Evolutionary conservation across 2,888 invertebrate species (phyloP).

Genomic region (Cyclophora punctaria): DNA sequence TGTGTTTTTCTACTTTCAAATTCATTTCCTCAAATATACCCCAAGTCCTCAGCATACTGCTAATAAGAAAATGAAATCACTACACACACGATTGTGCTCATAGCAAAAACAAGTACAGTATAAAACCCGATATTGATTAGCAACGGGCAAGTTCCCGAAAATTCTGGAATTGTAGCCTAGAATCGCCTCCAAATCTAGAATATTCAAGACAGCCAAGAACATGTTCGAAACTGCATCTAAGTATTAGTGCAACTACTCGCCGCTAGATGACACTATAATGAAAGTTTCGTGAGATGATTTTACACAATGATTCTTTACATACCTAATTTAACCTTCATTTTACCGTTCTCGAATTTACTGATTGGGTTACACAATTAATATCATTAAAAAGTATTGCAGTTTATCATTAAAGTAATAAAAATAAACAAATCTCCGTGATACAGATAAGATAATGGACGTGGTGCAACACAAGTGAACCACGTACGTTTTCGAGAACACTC

Average conservation of each 20-base stretch:
- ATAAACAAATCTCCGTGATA: too few species aligned
- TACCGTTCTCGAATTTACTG: too few species aligned
- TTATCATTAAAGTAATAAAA: too few species aligned
- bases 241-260: not conserved
- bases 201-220: not conserved
- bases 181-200: too few species aligned
- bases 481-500: constrained; percentile 35
- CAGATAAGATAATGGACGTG: constrained; percentile 6
- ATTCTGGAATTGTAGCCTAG: not conserved
- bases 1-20: constrained; percentile 22
- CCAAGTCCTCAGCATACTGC: too few species aligned
- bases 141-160: not conserved
- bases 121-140: not conserved
- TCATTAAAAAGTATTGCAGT: too few species aligned
- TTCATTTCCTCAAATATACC: too few species aligned
- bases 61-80: too few species aligned
- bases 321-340: too few species aligned
- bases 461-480: constrained; percentile 2
- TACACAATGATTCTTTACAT: too few species aligned
- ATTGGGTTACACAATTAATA: too few species aligned
- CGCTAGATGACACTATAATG: not conserved
- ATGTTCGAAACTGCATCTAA: not conserved
- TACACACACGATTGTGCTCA: too few species aligned
- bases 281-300: not conserved
- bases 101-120: not conserved